Evolutionary conservation across 1,140 invertebrate genomes (phyloP).

Genomic region (Galleria mellonella): DNA sequence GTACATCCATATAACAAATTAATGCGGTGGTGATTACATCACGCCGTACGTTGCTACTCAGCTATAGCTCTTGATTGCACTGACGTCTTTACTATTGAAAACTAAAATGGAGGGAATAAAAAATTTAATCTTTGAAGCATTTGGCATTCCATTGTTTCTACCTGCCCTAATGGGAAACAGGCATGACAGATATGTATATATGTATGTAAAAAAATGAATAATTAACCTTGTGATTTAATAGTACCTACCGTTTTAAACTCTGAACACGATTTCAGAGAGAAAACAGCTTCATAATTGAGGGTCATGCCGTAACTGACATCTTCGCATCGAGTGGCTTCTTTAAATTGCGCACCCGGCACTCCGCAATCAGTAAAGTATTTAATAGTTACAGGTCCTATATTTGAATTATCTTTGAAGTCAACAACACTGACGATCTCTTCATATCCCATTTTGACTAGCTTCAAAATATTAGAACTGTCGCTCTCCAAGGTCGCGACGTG

Average conservation of each 20-base stretch:
- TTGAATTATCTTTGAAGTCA: conserved; percentile 73
- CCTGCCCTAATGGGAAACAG: too few relatives aligned
- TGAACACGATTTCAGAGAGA: conserved; percentile 72
- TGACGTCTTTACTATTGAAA: too few relatives aligned
- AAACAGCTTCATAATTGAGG: conserved; percentile 75
- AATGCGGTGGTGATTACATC: too few relatives aligned
- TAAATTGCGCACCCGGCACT: conserved; percentile 49
- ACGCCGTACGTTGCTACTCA: too few relatives aligned
- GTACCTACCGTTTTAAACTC: conserved; percentile 52
- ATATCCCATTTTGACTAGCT: conserved; percentile 76
- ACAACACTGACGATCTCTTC: conserved; percentile 75
- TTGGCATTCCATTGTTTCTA: too few relatives aligned
- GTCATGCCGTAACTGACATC: conserved; percentile 74
- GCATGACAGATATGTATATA: too few relatives aligned
- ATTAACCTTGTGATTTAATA: too few relatives aligned
- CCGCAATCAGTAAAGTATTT: conserved; percentile 76
- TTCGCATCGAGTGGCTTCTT: conserved; percentile 68
- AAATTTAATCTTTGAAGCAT: too few relatives aligned
- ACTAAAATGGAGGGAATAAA: too few relatives aligned
- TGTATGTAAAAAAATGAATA: too few relatives aligned
- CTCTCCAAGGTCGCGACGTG: conserved; percentile 75
- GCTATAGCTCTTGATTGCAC: too few relatives aligned
- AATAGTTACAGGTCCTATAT: conserved; percentile 64
- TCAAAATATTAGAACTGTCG: conserved; percentile 78
- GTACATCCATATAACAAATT: too few relatives aligned